Conservation (phyloP, 2,888 invertebrate genomes). For the Kryphioiulus occultus region DNA sequence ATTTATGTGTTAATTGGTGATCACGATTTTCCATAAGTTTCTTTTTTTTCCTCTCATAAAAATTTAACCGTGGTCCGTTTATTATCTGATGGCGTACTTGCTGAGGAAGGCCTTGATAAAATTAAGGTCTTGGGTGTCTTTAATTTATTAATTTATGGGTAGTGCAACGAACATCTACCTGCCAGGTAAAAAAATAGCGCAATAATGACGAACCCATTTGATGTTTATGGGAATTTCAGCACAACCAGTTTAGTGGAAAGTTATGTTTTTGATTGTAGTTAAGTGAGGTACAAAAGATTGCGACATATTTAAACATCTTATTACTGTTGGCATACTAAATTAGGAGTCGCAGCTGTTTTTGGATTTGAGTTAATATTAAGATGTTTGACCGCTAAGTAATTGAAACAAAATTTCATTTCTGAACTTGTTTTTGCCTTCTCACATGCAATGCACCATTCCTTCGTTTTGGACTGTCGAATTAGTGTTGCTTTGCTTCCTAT, state of each 20-base stretch:
- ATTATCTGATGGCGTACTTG: slow-evolving; percentile 1
- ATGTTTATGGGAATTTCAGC: neutral
- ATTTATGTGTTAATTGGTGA: neutral
- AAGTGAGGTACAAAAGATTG: neutral
- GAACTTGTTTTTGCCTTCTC: neutral
- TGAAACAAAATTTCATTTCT: neutral
- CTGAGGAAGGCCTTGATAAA: neutral
- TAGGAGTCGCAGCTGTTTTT: neutral
- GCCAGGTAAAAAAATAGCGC: neutral
- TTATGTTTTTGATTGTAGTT: neutral
- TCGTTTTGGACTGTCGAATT: neutral
- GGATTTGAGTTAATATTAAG: neutral
- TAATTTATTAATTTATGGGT: neutral
- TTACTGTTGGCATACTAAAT: neutral
- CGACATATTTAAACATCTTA: neutral
- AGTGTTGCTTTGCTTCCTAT: neutral
- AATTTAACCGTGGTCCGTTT: neutral
- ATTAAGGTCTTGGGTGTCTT: neutral
- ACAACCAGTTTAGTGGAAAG: neutral
- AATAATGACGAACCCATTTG: neutral
- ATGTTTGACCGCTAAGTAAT: neutral
- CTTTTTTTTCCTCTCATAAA: neutral
- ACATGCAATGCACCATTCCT: neutral
- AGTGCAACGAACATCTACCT: neutral
- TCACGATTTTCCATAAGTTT: neutral